Base-by-base conservation (phyloP, 2,888 invertebrate genomes). In the Monochamus alternatus region DNA sequence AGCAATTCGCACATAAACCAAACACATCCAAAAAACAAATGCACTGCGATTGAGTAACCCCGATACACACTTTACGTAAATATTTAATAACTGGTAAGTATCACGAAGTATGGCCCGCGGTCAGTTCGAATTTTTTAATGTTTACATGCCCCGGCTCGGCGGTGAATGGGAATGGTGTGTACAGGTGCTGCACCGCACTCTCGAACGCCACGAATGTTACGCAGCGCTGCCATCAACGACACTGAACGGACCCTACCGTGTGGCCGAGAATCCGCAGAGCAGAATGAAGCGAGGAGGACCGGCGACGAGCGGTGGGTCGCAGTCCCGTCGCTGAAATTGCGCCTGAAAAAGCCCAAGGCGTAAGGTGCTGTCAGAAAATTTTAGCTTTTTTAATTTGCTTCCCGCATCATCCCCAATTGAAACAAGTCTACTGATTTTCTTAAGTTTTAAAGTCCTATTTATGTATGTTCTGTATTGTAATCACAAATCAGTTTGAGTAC, bases 171-270 rank as follows among this genome's bases (percentile, higher is more conserved):
- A 69, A 69, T 69, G 69, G 69, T 38, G 66, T 52, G 60, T 58
- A 66, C 76, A 76, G 76, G 76, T 76, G 76, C 74, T 76, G 74
- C 74, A 64, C 65, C 67, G 73, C 62, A 67, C 68, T 72, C 69
- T 76, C 73, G 55, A 62, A 60, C 60, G 59, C 71, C n/a, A 5
- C 51, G 69, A 60, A 44, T 14, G 69, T 60, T 44, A 38, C 69
- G 60, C 69, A 44, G 69, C 69, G 69, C 69, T 69, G 60, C 60
- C 69, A 10, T 69, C 69, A 47, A 60, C 59, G 60, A 69, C 69
- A 69, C 69, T 69, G 69, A 69, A 30, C 68, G 12, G 69, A 7
- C 14, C 43, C 55, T 14, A n/a, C 58, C 38, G 38, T 43, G 68
- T 31, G 44, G 69, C 74, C 55, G 74, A 44, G 69, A 51, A 73